A percentile compares a stretch with the other conserved stretches of the same genome.
Evolutionary conservation across 2,888 invertebrate genomes (phyloP).

Genomic region (Venustoraphidia nigricollis): DNA sequence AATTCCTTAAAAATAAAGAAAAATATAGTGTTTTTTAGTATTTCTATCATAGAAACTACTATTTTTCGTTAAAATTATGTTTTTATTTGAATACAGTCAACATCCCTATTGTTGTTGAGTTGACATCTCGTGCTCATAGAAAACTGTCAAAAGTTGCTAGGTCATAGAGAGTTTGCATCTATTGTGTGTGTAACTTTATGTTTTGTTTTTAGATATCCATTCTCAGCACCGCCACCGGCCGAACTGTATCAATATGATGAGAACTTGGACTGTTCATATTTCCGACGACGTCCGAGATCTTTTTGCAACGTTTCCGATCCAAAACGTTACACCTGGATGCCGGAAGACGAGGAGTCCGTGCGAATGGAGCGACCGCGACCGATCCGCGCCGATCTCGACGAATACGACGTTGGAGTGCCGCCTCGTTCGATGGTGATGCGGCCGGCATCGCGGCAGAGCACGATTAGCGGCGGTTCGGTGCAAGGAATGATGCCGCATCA

Average conservation of each 20-base stretch:
- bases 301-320: constrained; percentile 57
- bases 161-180: too few relatives aligned
- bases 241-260: constrained; percentile 50
- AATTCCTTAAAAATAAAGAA: too few relatives aligned
- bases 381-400: constrained; percentile 13
- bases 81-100: too few relatives aligned
- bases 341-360: constrained; percentile 57
- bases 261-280: constrained; percentile 66
- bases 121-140: too few relatives aligned
- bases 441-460: constrained; percentile 12
- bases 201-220: constrained; percentile 33
- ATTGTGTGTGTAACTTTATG: too few relatives aligned
- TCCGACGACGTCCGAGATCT: constrained; percentile 60
- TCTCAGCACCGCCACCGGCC: constrained; percentile 38
- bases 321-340: constrained; percentile 63
- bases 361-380: constrained; percentile 52
- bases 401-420: background rate
- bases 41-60: too few relatives aligned
- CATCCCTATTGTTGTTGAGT: too few relatives aligned
- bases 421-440: constrained; percentile 5
- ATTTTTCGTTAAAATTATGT: too few relatives aligned
- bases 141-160: too few relatives aligned
- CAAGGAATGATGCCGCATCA: constrained; percentile 12
- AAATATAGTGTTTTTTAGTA: too few relatives aligned
- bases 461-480: constrained; percentile 11